Conservation (phyloP, 2,888 invertebrate genomes). For the Leptinotarsa juncta region DNA sequence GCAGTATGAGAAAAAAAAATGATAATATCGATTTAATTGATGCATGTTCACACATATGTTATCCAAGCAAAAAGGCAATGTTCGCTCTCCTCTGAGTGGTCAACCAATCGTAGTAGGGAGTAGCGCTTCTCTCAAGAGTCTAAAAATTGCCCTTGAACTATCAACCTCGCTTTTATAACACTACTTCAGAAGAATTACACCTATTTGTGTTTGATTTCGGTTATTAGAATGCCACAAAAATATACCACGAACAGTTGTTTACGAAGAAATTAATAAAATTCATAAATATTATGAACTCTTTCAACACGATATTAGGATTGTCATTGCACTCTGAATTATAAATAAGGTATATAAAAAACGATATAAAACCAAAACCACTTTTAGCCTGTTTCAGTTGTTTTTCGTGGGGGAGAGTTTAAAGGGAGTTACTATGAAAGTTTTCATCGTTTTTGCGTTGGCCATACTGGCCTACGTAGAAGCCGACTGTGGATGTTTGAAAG, state of each 20-base stretch:
- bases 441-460: conserved; percentile 38
- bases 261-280: conserved; percentile 36
- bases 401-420: conserved; percentile 26
- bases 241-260: conserved; percentile 40
- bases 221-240: conserved; percentile 20
- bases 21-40: too few relatives aligned
- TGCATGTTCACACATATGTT: too few relatives aligned
- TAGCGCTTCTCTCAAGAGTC: neutral
- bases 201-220: conserved; percentile 19
- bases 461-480: conserved; percentile 47
- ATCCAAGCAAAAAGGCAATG: too few relatives aligned
- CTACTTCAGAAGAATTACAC: conserved; percentile 13
- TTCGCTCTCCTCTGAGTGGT: too few relatives aligned
- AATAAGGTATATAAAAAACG: conserved; percentile 36
- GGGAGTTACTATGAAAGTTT: conserved; percentile 42
- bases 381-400: conserved; percentile 10
- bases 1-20: too few relatives aligned
- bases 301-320: conserved; percentile 29
- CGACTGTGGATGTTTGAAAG: conserved; percentile 62
- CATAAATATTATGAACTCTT: conserved; percentile 33
- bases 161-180: conserved; percentile 25
- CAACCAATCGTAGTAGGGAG: too few relatives aligned
- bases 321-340: conserved; percentile 43
- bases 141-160: conserved; percentile 11
- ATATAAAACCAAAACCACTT: conserved; percentile 32